phyloP scores from a whole-genome alignment of 2,113 vertebrate genomes.

The Aspidoscelis tigris region DNA sequence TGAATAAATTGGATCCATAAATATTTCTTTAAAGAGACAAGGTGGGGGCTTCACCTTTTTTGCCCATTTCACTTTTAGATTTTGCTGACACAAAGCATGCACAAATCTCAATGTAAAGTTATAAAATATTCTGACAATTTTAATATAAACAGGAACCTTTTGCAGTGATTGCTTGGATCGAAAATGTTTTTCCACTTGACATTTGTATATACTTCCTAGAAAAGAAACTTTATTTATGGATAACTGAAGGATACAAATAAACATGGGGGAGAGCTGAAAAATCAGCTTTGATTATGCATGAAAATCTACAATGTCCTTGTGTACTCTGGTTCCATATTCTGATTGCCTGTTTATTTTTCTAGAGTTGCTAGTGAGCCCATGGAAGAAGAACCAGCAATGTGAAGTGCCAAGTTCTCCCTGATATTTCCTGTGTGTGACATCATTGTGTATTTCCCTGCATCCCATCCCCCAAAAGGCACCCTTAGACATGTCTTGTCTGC shows the following conservation, averaged over 20 bases:
- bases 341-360: conserved; percentile 99
- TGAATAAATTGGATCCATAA: conserved; percentile 51
- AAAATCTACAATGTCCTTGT: conserved; percentile 93
- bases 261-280: conserved; percentile 90
- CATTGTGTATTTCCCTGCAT: conserved; percentile 86
- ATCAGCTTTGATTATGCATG: conserved; percentile 96
- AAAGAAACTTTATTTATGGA: conserved; percentile 96
- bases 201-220: conserved; percentile 95
- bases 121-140: conserved; percentile 89
- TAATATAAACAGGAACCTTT: conserved; percentile 94
- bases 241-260: conserved; percentile 96
- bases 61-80: conserved; percentile 69
- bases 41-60: conserved; percentile 68
- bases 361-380: conserved; percentile 90
- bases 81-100: conserved; percentile 77
- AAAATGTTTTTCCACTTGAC: conserved; percentile 89
- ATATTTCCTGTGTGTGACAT: conserved; percentile 96
- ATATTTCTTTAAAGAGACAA: conserved; percentile 49
- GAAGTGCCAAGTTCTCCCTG: conserved; percentile 89
- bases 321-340: conserved; percentile 89
- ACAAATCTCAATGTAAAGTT: conserved; percentile 77
- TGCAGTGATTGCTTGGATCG: conserved; percentile 86
- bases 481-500: conserved; percentile 91
- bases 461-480: conserved; percentile 76
- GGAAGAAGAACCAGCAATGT: conserved; percentile 85